phyloP scores from a whole-genome alignment of 2,797 vertebrate species.

The Brachyalestes nurse region DNA sequence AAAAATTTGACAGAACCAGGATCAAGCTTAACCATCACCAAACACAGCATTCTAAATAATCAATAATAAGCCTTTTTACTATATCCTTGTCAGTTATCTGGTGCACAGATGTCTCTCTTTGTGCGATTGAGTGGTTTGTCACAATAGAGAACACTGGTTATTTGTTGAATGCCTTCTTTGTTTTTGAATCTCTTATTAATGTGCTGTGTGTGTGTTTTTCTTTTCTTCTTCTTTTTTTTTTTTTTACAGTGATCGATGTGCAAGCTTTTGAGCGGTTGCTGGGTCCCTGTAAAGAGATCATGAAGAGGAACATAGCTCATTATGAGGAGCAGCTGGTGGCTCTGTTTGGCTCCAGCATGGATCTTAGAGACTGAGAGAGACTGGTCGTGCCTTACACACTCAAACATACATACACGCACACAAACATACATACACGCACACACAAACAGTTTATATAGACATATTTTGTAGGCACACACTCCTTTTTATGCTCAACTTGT shows the following conservation, averaged over 20 bases:
- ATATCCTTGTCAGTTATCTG: no score
- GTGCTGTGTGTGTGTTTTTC: slow-evolving; percentile 40
- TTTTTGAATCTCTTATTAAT: background rate
- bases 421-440: slow-evolving; percentile 53
- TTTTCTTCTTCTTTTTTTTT: slow-evolving; percentile 28
- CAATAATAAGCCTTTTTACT: no score
- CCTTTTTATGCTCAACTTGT: slow-evolving; percentile 63
- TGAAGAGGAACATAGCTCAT: slow-evolving; percentile 98
- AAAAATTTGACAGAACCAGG: no score
- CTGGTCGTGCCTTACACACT: slow-evolving; percentile 81
- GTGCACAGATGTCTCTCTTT: no score
- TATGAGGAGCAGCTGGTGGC: slow-evolving; percentile 98
- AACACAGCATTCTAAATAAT: no score
- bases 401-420: slow-evolving; percentile 53
- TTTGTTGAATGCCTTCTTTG: no score
- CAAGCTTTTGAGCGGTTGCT: slow-evolving; percentile 98
- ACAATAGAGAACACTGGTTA: no score
- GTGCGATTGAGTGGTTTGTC: no score
- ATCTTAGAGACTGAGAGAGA: slow-evolving; percentile 88
- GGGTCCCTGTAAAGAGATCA: slow-evolving; percentile 98
- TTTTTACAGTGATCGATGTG: slow-evolving; percentile 91
- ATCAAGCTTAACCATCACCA: no score
- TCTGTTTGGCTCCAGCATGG: slow-evolving; percentile 98
- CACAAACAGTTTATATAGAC: slow-evolving; percentile 62
- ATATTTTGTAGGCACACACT: slow-evolving; percentile 64